Evolutionary conservation across 1,140 invertebrate species (phyloP), one percentile per base, ranked within the genome.

Genomic region (Sesamia nonagrioides): DNA sequence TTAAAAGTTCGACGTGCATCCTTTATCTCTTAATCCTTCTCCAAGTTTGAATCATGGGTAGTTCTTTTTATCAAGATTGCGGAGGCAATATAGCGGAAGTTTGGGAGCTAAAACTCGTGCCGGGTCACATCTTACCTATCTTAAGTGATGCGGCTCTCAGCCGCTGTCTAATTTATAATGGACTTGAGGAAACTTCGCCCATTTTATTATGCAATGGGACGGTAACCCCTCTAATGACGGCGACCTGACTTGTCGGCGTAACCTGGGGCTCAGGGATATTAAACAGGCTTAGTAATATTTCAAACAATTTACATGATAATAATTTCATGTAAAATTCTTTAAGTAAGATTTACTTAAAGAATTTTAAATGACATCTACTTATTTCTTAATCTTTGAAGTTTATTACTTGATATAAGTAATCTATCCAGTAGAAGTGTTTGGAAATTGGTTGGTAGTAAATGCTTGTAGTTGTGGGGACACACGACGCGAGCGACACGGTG

Each of bases 81-180:
- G 85, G 74, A 66, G 82, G 88, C 86, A 92, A 92, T 93, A 90
- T 94, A 92, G 87, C 85, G 80, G 86, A 92, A 94, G 89, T 93
- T 93, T 89, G 89, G 88, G 87, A 88, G 89, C 88, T 88, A 82
- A 88, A 88, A 90, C 85, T 93, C 92, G 91, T 91, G 91, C 90
- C 92, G 90, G 93, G 93, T 94, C 93, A 93, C 91, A 93, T 93
- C 91, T 90, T 94, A 94, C 93, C 92, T 94, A 94, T 94, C 93
- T 94, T 92, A 94, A 94, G 89, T 93, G 93, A 93, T 92, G 92
- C 92, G 92, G 89, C 87, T 89, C 91, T 93, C 89, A 89, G 89
- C 90, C 92, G 90, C 91, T 92, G 92, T 95, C 93, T 95, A 95
- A 95, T 95, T 95, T 94, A 94, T 95, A 95, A 94, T 94, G 93